Base-by-base conservation (phyloP, 2,797 vertebrate genomes). In the Cygnus olor region DNA sequence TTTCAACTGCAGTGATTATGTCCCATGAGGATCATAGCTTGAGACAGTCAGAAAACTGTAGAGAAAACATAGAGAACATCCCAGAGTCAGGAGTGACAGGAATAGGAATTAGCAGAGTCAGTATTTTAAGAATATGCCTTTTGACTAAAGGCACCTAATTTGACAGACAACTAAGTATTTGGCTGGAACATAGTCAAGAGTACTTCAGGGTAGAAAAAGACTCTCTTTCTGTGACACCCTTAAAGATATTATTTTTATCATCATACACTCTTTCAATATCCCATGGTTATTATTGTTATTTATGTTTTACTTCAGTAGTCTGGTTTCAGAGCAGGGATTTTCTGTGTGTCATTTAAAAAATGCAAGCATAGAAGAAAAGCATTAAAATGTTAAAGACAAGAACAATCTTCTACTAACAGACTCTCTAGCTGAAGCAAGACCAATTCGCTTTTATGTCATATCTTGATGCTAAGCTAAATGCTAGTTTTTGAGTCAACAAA, bases 141-240 rank as follows among this genome's bases (percentile, higher is more conserved):
- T 72, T 53, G 27, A 82, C 9, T 44, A 65, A 81, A 60, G 9
- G 10, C 24, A 34, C 2, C 2, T 87, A n/a, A 53, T 60, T 56
- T 64, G 47, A 3, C 63, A 76, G 22, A 56, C 18, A 68, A 15
- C 6, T 16, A 80, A 51, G 15, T n/a, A 44, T 53, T 60, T 65
- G 25, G 8, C 30, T 78, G 34, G 11, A 14, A 14, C 34, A 18
- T 14, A 57, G 15, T 47, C 27, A 65, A 17, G 74, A 53, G 40
- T 6, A 21, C 9, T 79, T 78, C 0, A 0, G 25, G 49, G 25
- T 2, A 4, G 76, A 70, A 81, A 18, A 8, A 7, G 1, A 25
- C 17, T 60, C 4, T 38, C 24, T 58, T 85, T 76, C 28, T 60
- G 49, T 10, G 20, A 20, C 42, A 10, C 22, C n/a, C 44, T 81